A percentile compares a stretch with the other conserved stretches of the same genome.
These are phyloP conservation scores for Lanius collurio DNA, from an alignment of 2,113 vertebrate species.

Conservation along the genomic window DNA sequence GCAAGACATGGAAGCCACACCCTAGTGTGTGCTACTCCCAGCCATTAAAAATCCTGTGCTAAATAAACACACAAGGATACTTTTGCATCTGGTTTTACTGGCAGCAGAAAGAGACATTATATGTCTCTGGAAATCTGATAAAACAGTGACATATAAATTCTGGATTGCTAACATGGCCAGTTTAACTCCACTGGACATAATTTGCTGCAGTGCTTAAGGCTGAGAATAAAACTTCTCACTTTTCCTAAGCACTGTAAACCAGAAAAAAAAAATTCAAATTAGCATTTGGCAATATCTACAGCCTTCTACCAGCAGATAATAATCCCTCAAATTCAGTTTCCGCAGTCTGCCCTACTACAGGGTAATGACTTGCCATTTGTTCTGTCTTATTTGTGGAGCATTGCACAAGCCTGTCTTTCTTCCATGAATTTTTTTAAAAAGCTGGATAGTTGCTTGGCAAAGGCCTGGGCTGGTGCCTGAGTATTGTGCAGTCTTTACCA, in stretches of 20 bases:
- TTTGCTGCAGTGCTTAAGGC: not conserved
- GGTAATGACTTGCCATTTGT: not conserved
- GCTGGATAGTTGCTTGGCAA: not conserved
- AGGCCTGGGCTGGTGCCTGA: not conserved
- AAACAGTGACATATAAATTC: slow-evolving; percentile 42
- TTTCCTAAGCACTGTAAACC: not conserved
- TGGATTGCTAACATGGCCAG: not conserved
- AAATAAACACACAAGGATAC: slow-evolving; percentile 50
- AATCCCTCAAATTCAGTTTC: not conserved
- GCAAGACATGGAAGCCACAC: slow-evolving; percentile 43
- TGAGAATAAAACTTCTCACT: not conserved
- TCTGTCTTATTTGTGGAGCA: not conserved
- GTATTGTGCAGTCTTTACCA: not conserved
- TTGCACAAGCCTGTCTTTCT: not conserved
- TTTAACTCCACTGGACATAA: not conserved
- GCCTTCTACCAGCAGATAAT: not conserved
- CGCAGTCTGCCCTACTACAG: not conserved
- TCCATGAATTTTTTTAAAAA: not conserved
- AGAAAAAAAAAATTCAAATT: not conserved
- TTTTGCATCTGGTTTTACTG: slow-evolving; percentile 62
- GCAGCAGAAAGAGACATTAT: slow-evolving; percentile 51
- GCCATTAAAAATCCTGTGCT: slow-evolving; percentile 36
- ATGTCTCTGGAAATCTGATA: slow-evolving; percentile 65
- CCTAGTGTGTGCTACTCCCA: slow-evolving; percentile 30
- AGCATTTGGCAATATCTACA: not conserved